Percentiles rank a stretch among this genome's conserved stretches.
Evolutionary conservation across 1,140 invertebrate species (phyloP).

Genomic region (Cotesia glomerata): DNA sequence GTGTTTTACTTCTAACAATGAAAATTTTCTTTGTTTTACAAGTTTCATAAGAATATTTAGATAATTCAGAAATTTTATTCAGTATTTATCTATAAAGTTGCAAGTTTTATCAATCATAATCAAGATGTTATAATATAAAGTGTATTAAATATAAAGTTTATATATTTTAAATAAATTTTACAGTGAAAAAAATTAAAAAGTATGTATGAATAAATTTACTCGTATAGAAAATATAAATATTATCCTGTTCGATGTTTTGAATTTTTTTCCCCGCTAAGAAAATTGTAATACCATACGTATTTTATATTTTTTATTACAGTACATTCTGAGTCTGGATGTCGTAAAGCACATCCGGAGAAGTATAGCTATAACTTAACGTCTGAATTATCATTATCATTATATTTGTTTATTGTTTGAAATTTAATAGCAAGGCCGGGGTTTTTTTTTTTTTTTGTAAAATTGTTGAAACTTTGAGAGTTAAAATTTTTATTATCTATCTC

Average conservation of each 20-base stretch:
- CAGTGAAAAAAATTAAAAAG: too few relatives aligned
- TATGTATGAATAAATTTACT: too few relatives aligned
- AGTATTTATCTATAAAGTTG: neutral
- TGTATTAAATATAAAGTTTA: too few relatives aligned
- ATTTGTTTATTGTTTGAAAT: neutral
- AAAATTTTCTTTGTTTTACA: neutral
- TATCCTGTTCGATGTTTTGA: too few relatives aligned
- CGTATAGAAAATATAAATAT: too few relatives aligned
- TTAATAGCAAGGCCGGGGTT: neutral
- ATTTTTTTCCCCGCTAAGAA: neutral
- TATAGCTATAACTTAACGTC: neutral
- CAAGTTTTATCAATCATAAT: too few relatives aligned
- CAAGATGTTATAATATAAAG: too few relatives aligned
- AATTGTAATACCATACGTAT: neutral
- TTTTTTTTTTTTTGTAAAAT: neutral
- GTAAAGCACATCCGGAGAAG: slow-evolving; percentile 17
- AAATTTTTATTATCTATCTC: neutral
- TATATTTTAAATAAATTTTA: too few relatives aligned
- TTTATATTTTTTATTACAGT: neutral
- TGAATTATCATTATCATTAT: neutral
- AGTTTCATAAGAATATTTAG: neutral
- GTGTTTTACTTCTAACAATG: neutral
- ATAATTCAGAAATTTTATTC: neutral
- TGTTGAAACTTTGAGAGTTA: neutral
- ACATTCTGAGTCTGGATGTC: neutral